These are phyloP conservation scores for Oxyura jamaicensis DNA, from an alignment of 2,113 vertebrate genomes.

Conservation along the genomic window DNA sequence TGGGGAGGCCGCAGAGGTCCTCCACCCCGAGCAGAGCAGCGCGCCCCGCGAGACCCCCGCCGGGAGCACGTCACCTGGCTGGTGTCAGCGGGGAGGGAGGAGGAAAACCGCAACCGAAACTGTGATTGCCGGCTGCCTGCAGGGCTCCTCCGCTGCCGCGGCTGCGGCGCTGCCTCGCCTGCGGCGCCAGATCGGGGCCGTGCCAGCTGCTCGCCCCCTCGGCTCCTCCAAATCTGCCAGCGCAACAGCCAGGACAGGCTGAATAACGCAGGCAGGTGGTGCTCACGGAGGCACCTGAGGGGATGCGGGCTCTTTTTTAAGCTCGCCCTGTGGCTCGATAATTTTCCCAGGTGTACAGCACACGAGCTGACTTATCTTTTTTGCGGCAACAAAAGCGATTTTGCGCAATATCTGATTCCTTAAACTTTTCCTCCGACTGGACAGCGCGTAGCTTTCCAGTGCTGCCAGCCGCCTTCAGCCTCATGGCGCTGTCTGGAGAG, in stretches of 20 bases:
- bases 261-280: not conserved
- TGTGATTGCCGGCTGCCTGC: not conserved
- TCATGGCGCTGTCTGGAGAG: not conserved
- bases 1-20: not conserved
- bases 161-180: not conserved
- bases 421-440: constrained; percentile 16
- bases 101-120: not conserved
- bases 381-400: not conserved
- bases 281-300: not conserved
- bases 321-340: not conserved
- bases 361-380: not conserved
- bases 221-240: not conserved
- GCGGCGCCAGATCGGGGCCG: not conserved
- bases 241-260: not conserved
- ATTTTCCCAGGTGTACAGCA: not conserved
- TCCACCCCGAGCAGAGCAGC: not conserved
- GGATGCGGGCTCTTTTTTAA: not conserved
- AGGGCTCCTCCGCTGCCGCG: not conserved
- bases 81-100: not conserved
- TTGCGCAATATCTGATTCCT: not conserved
- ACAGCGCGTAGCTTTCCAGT: not conserved
- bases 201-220: not conserved
- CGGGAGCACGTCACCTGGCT: not conserved
- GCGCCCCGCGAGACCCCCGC: rapidly evolving
- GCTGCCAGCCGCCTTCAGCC: not conserved